Base-by-base conservation (phyloP, 2,797 vertebrate species). In the Channallabes apus region DNA sequence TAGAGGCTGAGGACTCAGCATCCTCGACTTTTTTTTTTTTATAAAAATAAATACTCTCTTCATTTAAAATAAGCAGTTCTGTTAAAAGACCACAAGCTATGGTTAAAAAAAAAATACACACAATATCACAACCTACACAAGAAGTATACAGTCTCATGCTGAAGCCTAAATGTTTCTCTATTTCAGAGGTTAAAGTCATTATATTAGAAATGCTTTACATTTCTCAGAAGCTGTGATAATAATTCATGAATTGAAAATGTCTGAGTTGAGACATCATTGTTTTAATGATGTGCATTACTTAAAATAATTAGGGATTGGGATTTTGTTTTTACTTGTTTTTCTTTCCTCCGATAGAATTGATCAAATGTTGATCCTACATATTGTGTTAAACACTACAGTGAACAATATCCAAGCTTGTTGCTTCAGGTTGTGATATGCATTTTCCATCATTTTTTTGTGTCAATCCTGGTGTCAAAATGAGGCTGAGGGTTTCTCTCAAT, bases 1-100 rank as follows among this genome's bases (percentile, higher is more conserved):
- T 68, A 85, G 59, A 79, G 81, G 82, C 77, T 67, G 69, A 62
- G 15, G 41, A 54, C 72, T 51, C 80, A 32, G 18, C 58, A 78
- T 59, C 62, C 46, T 75, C 22, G 20, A 32, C 8, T 72, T 2
- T 24, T 46, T 72, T 32, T 72, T 2, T 46, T 46, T 73, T 72
- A 4, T 4, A 56, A 64, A 65, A 77, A 77, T 32, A 77, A 59
- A 59, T 14, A 35, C 29, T 12, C 9, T 58, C 54, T 29, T 20
- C n/a, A 76, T 56, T 58, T 27, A 76, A 20, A 56, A 22, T 35
- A 20, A 11, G 56, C 27, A n/a, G 17, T 77, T 77, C 75, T 3
- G 29, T 59, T 35, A 15, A 14, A 56, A 58, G 7, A 56, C 54
- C 17, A 58, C 5, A 59, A 32, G 1, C 29, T 29, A 54, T 17